Conservation (phyloP, 1,140 invertebrate species). For the Bombus pascuorum region DNA sequence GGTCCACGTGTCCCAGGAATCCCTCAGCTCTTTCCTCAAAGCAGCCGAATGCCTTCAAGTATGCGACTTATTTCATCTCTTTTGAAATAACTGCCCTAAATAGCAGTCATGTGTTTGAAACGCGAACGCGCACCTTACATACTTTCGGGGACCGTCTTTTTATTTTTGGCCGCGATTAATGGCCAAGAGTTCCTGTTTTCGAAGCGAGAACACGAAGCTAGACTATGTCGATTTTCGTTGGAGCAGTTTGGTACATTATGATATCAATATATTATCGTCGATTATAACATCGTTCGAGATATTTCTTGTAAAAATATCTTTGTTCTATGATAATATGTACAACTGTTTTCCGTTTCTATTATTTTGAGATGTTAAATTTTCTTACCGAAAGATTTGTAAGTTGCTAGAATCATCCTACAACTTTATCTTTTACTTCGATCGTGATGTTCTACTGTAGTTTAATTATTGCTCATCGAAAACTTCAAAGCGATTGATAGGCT, state of each 20-base stretch:
- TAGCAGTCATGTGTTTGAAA: slow-evolving; percentile 32
- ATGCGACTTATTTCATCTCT: slow-evolving; percentile 61
- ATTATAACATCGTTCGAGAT: neutral
- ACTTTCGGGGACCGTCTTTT: slow-evolving; percentile 2
- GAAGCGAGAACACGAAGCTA: neutral
- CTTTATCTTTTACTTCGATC: no score
- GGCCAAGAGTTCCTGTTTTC: slow-evolving; percentile 34
- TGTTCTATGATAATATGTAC: no score
- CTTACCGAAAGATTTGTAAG: no score
- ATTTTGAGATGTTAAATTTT: no score
- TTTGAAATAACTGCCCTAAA: slow-evolving; percentile 57
- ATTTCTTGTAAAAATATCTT: no score
- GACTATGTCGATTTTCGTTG: neutral
- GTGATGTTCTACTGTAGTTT: no score
- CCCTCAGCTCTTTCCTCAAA: slow-evolving; percentile 93
- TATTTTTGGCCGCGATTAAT: slow-evolving; percentile 46
- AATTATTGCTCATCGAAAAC: no score
- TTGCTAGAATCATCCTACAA: no score
- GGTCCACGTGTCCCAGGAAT: slow-evolving; percentile 94
- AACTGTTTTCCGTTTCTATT: no score
- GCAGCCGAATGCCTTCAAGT: slow-evolving; percentile 95
- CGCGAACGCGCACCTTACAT: neutral
- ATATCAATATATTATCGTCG: neutral
- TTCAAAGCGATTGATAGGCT: no score
- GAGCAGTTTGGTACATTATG: neutral